phyloP scores from a whole-genome alignment of 2,797 vertebrate genomes.

The Triplophysa bombifrons region DNA sequence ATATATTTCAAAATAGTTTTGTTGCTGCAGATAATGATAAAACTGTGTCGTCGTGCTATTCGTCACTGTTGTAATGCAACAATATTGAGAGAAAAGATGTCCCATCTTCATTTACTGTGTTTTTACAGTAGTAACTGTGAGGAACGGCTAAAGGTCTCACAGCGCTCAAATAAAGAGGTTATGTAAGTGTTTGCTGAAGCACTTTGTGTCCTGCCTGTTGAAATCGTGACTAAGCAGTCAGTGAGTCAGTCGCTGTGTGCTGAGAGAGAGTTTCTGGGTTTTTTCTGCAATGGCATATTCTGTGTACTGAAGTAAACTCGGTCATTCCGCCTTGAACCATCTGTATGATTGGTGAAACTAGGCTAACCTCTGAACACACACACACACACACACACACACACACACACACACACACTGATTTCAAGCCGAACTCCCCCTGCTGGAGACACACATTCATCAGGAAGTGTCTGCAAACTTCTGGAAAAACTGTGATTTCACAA shows the following conservation, averaged over 20 bases:
- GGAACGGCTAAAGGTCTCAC: neutral
- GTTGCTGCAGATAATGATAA: neutral
- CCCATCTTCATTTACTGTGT: neutral
- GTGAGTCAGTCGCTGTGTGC: constrained; percentile 3
- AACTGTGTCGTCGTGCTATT: neutral
- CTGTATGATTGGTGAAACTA: constrained; percentile 51
- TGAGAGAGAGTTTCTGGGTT: constrained; percentile 18
- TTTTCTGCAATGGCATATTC: constrained; percentile 19
- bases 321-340: constrained; percentile 37
- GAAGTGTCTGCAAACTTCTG: constrained; percentile 12
- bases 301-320: constrained; percentile 46
- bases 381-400: constrained; percentile 35
- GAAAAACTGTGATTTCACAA: constrained; percentile 40
- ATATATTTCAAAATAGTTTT: neutral
- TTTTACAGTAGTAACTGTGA: neutral
- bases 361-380: constrained; percentile 47
- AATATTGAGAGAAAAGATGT: neutral
- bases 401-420: constrained; percentile 11
- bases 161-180: constrained; percentile 61
- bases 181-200: constrained; percentile 78
- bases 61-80: neutral
- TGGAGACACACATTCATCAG: constrained; percentile 31
- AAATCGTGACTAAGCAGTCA: constrained; percentile 78
- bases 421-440: constrained; percentile 50
- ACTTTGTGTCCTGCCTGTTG: constrained; percentile 71